phyloP scores from a whole-genome alignment of 2,113 vertebrate genomes.

The Saimiri boliviensis region DNA sequence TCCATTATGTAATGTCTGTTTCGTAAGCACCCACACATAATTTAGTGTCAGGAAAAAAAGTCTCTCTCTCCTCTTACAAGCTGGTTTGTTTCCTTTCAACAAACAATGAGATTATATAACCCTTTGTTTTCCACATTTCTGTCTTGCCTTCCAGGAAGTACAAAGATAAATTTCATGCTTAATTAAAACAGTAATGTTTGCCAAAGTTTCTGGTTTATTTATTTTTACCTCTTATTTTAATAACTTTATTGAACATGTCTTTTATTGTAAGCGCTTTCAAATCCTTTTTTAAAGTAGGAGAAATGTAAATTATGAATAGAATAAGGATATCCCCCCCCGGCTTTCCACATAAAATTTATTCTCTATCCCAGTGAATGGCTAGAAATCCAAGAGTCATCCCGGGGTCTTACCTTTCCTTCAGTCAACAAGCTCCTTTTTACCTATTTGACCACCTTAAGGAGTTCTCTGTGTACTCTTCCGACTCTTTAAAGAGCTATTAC shows the following conservation, averaged over 20 bases:
- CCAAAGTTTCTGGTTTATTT: background rate
- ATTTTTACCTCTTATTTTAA: conserved; percentile 27
- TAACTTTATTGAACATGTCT: background rate
- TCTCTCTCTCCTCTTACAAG: conserved; percentile 37
- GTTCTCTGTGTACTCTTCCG: background rate
- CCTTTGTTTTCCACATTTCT: conserved; percentile 52
- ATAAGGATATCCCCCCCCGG: background rate
- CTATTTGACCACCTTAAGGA: background rate
- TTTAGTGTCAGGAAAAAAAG: conserved; percentile 35
- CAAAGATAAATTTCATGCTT: conserved; percentile 61
- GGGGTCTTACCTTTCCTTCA: background rate
- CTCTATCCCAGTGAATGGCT: background rate
- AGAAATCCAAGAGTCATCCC: background rate
- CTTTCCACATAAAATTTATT: background rate
- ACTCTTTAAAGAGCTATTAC: background rate
- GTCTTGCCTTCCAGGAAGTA: conserved; percentile 48
- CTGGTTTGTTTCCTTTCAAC: conserved; percentile 49
- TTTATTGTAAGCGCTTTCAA: conserved; percentile 39
- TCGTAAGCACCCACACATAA: background rate
- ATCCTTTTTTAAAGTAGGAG: background rate
- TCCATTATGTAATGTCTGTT: background rate
- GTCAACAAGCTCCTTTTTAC: background rate
- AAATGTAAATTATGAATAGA: conserved; percentile 38
- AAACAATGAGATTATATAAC: conserved; percentile 67
- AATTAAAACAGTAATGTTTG: conserved; percentile 36